Base-by-base conservation (phyloP, 2,797 vertebrate genomes). In the Poliocrania exsul region DNA sequence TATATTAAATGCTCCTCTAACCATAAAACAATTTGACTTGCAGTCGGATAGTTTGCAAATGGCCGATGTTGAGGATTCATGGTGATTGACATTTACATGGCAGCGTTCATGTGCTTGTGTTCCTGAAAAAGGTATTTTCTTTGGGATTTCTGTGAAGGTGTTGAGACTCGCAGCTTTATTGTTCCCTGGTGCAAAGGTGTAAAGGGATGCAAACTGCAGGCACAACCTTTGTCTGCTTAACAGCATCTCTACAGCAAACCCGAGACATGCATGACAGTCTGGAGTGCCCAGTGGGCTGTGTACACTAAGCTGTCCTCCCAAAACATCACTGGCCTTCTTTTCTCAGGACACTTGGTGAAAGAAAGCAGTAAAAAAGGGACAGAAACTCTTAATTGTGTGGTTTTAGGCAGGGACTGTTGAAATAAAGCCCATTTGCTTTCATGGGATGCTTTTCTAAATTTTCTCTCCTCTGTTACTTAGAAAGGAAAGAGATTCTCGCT, bases 1-100 rank as follows among this genome's bases (percentile, higher is more conserved):
- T 95, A 47, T 97, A 96, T 98, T 98, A 97, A 98, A 97, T 93
- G 93, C 95, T 97, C 56, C 69, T 95, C 91, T 97, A 97, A 95
- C 97, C 97, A 94, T 97, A 97, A 97, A 97, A 89, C 93, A 94
- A 95, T 97, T 96, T 95, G 96, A 97, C 97, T 97, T 97, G 93
- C 66, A 94, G 86, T 88, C 40, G 1, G 53, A 69, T 79, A 83
- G 60, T 95, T 95, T 96, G 91, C 78, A 94, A 95, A 96, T 85
- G 87, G 69, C 86, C 23, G 1, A 46, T 92, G 53, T 94, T 96
- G 92, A 88, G 65, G 65, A 88, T 93, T 88, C 13, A 10, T 0
- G 0, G 31, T 86, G 85, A 93, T 70, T 81, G 92, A 81, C 77
- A 57, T 84, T 93, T 93, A 79, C 46, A 74, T 80, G 72, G 56